phyloP scores from a whole-genome alignment of 2,888 invertebrate genomes.

The Philaethria dido region DNA sequence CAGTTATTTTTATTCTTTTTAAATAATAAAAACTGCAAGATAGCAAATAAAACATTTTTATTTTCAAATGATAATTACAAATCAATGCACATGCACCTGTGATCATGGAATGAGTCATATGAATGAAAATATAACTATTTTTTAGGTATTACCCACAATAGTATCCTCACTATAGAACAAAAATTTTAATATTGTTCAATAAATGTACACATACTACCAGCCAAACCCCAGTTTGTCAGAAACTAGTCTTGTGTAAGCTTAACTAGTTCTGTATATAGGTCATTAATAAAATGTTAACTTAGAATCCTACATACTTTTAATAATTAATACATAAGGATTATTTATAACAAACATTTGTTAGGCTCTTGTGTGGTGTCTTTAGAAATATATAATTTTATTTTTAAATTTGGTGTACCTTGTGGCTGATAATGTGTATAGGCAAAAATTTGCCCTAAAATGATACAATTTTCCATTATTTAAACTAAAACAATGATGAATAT shows the following conservation, averaged over 20 bases:
- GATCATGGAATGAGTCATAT: constrained; percentile 50
- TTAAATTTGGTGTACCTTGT: not conserved
- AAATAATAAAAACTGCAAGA: constrained; percentile 25
- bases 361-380: not conserved
- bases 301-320: not conserved
- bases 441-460: not conserved
- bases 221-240: not conserved
- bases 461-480: not conserved
- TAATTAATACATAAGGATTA: constrained; percentile 1
- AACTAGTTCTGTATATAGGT: not conserved
- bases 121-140: constrained; percentile 44
- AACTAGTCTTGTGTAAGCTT: not conserved
- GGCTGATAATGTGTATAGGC: constrained; percentile 6
- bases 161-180: constrained; percentile 39
- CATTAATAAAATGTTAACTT: not conserved
- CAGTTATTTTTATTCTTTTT: not conserved
- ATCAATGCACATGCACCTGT: constrained; percentile 44
- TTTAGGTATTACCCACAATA: constrained; percentile 31
- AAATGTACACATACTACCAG: constrained; percentile 2
- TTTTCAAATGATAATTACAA: constrained; percentile 43
- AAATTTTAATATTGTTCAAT: constrained; percentile 25
- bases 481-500: constrained; percentile 22
- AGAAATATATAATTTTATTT: not conserved
- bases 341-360: not conserved
- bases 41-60: constrained; percentile 41